Base-by-base conservation (phyloP, 2,797 vertebrate species). In the Sebastes variabilis region DNA sequence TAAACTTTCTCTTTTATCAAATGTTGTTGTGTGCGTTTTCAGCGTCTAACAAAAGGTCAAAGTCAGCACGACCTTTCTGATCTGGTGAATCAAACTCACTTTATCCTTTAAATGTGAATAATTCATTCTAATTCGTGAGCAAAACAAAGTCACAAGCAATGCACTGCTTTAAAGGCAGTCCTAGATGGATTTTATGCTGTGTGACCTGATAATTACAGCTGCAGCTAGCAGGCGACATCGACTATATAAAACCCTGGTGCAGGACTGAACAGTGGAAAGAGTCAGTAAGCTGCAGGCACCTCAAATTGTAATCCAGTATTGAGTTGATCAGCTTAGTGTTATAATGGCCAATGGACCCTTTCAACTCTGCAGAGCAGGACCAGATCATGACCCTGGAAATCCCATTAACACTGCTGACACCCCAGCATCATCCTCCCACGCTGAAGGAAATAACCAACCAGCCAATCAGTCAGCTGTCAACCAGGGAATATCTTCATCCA, bases 271-370 rank as follows among this genome's bases (percentile, higher is more conserved):
- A 83, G 80, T 32, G 77, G 80, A 84, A 86, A 86, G 58, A 85
- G 27, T 75, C 66, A 42, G 59, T 85, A 75, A 85, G 32, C 80
- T 82, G 82, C 72, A 73, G 73, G 66, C 71, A 60, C 29, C 69
- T 58, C 54, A 68, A 66, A 70, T n/a, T 78, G 34, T 85, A 88
- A 91, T 90, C 85, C 74, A 61, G 72, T 82, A 77, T 77, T 81
- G 79, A 85, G 72, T 89, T 90, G 87, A 92, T 87, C 86, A 87
- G 59, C 72, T 88, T 77, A 75, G 34, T 76, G 68, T 76, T 85
- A 60, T 82, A 77, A 85, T 30, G 52, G 80, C 34, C 34, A 56
- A 20, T 34, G 25, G 59, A 38, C 69, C 64, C 34, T 70, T 54
- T 79, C 38, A 79, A 80, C 71, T 81, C 49, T 66, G 34, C 58